A percentile compares a stretch with the other conserved stretches of the same genome.
These are phyloP conservation scores for Chrysodeixis includens DNA, from an alignment of 2,888 invertebrate species.

Conservation along the genomic window DNA sequence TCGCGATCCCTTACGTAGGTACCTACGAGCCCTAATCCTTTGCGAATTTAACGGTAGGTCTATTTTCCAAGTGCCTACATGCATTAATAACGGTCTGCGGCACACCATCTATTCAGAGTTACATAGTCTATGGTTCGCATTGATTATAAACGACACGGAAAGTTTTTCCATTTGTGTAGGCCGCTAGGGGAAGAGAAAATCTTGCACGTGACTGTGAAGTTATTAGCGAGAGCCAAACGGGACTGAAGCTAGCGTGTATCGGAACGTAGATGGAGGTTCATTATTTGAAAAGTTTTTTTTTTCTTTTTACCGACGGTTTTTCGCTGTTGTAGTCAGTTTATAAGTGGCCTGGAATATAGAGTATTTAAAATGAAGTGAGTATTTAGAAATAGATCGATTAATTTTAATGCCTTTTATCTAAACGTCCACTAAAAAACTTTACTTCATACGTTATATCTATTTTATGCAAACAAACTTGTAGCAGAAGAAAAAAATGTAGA, in stretches of 20 bases:
- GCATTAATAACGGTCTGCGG: slow-evolving; percentile 53
- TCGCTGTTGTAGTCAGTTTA: no score
- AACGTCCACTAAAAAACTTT: no score
- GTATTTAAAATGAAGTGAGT: no score
- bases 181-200: slow-evolving; percentile 63
- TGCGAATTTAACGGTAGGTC: slow-evolving; percentile 51
- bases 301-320: neutral
- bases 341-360: no score
- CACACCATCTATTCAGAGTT: slow-evolving; percentile 47
- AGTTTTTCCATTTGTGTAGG: slow-evolving; percentile 67
- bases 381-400: no score
- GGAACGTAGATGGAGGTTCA: neutral
- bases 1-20: slow-evolving; percentile 31
- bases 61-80: slow-evolving; percentile 36
- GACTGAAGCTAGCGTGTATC: slow-evolving; percentile 12
- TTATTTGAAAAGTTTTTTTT: neutral
- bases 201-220: slow-evolving; percentile 61
- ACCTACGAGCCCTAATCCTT: slow-evolving; percentile 28
- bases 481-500: no score
- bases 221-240: slow-evolving; percentile 49
- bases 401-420: no score
- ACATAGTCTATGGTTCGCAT: slow-evolving; percentile 54
- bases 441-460: no score
- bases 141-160: slow-evolving; percentile 64
- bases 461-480: no score